Conservation (phyloP, 30 jellyfish, hydroid and myxozoan species). For the Sanderia malayensis region DNA sequence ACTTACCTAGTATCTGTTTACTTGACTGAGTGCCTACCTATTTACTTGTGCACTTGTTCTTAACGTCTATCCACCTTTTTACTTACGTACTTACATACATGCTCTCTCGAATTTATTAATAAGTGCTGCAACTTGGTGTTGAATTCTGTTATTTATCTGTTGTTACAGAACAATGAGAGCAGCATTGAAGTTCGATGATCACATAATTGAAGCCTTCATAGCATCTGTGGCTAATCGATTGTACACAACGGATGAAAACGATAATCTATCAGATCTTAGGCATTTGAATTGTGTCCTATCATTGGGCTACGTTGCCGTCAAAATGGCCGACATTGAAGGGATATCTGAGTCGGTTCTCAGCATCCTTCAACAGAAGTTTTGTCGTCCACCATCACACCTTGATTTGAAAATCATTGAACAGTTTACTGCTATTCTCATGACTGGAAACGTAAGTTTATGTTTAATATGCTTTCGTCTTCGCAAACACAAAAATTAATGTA, state of each 20-base stretch:
- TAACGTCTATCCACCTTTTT: background rate
- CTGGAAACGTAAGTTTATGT: slow-evolving; percentile 77
- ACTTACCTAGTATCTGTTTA: too few species aligned
- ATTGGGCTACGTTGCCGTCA: slow-evolving; percentile 79
- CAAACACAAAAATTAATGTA: too few species aligned
- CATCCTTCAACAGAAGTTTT: slow-evolving; percentile 85
- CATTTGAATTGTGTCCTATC: slow-evolving; percentile 69
- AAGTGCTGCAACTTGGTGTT: background rate
- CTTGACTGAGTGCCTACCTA: background rate
- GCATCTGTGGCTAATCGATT: slow-evolving; percentile 84
- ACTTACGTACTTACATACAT: background rate
- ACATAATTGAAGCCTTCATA: slow-evolving; percentile 64
- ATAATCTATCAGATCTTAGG: slow-evolving; percentile 53
- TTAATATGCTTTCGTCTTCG: too few species aligned
- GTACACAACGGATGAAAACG: slow-evolving; percentile 65
- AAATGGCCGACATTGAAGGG: slow-evolving; percentile 68
- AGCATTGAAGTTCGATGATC: slow-evolving; percentile 60
- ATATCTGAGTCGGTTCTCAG: slow-evolving; percentile 74
- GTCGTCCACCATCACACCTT: slow-evolving; percentile 90
- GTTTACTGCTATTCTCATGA: slow-evolving; percentile 76
- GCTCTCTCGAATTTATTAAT: background rate
- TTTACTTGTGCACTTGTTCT: background rate
- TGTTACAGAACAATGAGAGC: slow-evolving; percentile 63
- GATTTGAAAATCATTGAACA: slow-evolving; percentile 82
- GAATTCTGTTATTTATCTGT: background rate